Conservation (phyloP, 1,140 invertebrate species). For the Drosophila nigrodunni region DNA sequence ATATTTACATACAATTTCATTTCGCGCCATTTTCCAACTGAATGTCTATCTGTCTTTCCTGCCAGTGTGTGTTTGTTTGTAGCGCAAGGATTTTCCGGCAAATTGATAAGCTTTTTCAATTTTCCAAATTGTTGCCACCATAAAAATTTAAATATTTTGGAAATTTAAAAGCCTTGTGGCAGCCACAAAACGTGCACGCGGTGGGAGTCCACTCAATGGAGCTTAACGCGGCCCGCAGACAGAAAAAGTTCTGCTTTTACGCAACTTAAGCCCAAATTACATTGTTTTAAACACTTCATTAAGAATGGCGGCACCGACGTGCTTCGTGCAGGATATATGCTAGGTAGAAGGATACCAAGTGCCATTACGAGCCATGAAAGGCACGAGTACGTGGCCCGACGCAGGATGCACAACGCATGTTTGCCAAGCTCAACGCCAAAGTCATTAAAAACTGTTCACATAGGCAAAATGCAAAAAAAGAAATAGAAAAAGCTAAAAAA, state of each 20-base stretch:
- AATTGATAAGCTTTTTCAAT: conserved; percentile 65
- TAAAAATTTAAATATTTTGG: conserved; percentile 81
- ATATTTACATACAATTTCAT: conserved; percentile 76
- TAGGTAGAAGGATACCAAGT: conserved; percentile 61
- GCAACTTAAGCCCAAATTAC: conserved; percentile 76
- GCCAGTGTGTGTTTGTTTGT: conserved; percentile 8
- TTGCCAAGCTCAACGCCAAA: conserved; percentile 78
- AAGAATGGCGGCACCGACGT: conserved; percentile 61
- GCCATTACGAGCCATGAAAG: conserved; percentile 16
- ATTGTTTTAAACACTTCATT: conserved; percentile 82
- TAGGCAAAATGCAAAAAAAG: conserved; percentile 70
- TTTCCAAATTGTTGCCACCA: conserved; percentile 67
- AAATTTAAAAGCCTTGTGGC: conserved; percentile 69
- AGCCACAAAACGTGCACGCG: background rate
- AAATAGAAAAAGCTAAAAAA: background rate
- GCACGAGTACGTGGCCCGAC: conserved; percentile 4
- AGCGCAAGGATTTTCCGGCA: conserved; percentile 10
- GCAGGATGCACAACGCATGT: conserved; percentile 72
- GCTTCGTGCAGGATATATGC: conserved; percentile 15
- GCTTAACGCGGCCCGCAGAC: conserved; percentile 42
- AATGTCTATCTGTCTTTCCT: background rate
- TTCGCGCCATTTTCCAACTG: conserved; percentile 6
- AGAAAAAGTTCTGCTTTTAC: conserved; percentile 50
- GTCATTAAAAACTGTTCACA: conserved; percentile 81
- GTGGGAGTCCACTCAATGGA: conserved; percentile 30